phyloP scores from a whole-genome alignment of 2,888 invertebrate genomes.

The Deilephila porcellus region DNA sequence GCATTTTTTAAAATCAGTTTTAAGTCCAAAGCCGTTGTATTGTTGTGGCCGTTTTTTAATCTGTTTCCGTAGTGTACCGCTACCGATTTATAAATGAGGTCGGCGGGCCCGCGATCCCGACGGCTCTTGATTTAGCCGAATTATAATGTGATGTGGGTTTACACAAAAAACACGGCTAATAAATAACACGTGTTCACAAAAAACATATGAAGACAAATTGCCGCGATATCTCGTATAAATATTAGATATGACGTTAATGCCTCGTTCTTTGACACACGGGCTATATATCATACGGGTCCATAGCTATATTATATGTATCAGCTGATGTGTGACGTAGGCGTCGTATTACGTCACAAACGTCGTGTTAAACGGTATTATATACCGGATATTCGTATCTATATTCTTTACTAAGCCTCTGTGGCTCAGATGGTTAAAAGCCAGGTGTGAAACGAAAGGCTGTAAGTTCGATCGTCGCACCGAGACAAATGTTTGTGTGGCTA shows the following conservation, averaged over 20 bases:
- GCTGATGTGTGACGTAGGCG: too few species aligned
- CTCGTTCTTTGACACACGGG: conserved; percentile 22
- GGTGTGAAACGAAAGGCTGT: too few species aligned
- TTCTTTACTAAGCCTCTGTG: too few species aligned
- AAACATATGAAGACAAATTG: conserved; percentile 80
- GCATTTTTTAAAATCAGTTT: conserved; percentile 81
- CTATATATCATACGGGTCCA: too few species aligned
- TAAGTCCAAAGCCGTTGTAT: conserved; percentile 76
- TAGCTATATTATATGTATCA: too few species aligned
- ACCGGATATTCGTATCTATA: too few species aligned
- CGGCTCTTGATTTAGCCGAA: conserved; percentile 78
- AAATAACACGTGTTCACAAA: conserved; percentile 76
- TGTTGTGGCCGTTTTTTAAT: conserved; percentile 80
- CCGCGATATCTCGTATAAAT: conserved; percentile 68
- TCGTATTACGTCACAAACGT: too few species aligned
- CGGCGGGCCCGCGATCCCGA: conserved; percentile 69
- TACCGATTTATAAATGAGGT: conserved; percentile 82
- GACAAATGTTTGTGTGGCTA: too few species aligned
- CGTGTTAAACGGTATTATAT: too few species aligned
- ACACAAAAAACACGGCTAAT: conserved; percentile 75
- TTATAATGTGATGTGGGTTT: conserved; percentile 81
- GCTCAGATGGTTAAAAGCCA: too few species aligned
- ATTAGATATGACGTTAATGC: conserved; percentile 42
- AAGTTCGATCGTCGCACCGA: too few species aligned
- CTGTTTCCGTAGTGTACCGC: conserved; percentile 84